Evolutionary conservation across 2,888 invertebrate genomes (phyloP), one percentile per base, ranked within the genome.

Genomic region (Chrysotoxum bicinctum): DNA sequence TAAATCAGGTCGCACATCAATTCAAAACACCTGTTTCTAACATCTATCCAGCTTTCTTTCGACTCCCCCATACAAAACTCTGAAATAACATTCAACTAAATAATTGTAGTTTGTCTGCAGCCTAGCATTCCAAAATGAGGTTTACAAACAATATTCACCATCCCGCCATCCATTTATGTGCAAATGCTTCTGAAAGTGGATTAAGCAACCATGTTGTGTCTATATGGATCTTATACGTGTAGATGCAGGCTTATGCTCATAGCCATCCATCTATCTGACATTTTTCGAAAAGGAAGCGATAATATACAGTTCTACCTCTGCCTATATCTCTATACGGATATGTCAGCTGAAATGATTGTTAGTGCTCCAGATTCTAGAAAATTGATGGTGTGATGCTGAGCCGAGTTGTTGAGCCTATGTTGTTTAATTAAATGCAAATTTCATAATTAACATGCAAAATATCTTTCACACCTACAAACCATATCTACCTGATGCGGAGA

Each of bases 361-460:
- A 56, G 35, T 62, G 21, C 52, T 62, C 35, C 68, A 74, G 50
- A 79, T 74, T 19, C 35, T 32, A 62, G 40, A 62, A 62, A 58
- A 60, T 23, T 40, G 26, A 60, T 60, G 48, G 1, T 43, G 37
- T 60, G 70, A 32, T n/a, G 21, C 7, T 50, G 16, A 26, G 23
- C n/a, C 23, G 21, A 14, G 21, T 35, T 54, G 60, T 52, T 52
- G 68, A 62, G 80, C 80, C 69, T 64, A 76, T 75, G 64, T 40
- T 76, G 69, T 70, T 77, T 82, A 82, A 82, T 82, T 82, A 77
- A 82, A 82, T 82, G 81, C 81, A 82, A 82, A 82, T 82, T 81
- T 77, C 16, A 66, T 82, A 82, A 82, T 82, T 82, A 82, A 77
- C 69, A 77, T 77, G 76, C 70, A 76, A 76, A 81, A 81, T 72